phyloP scores from a whole-genome alignment of 2,797 vertebrate genomes.

The Enteromius thamalakanensis region DNA sequence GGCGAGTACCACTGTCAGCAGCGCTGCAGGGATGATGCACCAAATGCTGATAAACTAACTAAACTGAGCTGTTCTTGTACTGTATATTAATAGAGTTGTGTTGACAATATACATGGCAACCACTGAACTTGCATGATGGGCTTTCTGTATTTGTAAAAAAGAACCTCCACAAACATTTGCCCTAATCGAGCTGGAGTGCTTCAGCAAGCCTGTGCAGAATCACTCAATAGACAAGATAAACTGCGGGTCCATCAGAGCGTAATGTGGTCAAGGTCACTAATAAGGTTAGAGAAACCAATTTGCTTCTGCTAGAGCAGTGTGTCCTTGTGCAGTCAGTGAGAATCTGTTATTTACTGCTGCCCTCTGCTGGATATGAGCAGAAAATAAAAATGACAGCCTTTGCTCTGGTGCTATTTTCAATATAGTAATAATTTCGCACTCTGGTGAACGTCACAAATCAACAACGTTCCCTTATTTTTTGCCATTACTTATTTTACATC shows the following conservation, averaged over 20 bases:
- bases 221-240: neutral
- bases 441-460: slow-evolving; percentile 1
- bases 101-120: neutral
- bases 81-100: slow-evolving; percentile 1
- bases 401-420: neutral
- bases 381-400: neutral
- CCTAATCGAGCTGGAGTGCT: neutral
- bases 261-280: slow-evolving; percentile 37
- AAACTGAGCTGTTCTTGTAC: neutral
- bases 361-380: slow-evolving; percentile 53
- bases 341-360: slow-evolving; percentile 27
- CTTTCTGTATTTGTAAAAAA: neutral
- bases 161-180: neutral
- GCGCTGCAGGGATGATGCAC: neutral
- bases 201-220: slow-evolving; percentile 3
- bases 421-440: neutral
- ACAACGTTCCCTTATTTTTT: slow-evolving; percentile 1
- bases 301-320: neutral
- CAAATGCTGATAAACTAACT: neutral
- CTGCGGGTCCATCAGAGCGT: slow-evolving; percentile 11
- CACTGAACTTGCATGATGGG: neutral
- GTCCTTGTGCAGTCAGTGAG: neutral
- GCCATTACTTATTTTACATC: slow-evolving; percentile 34
- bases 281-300: slow-evolving; percentile 29
- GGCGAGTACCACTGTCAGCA: slow-evolving; percentile 22